Evolutionary conservation across 1,140 invertebrate species (phyloP).

Genomic region (Adelges cooleyi): DNA sequence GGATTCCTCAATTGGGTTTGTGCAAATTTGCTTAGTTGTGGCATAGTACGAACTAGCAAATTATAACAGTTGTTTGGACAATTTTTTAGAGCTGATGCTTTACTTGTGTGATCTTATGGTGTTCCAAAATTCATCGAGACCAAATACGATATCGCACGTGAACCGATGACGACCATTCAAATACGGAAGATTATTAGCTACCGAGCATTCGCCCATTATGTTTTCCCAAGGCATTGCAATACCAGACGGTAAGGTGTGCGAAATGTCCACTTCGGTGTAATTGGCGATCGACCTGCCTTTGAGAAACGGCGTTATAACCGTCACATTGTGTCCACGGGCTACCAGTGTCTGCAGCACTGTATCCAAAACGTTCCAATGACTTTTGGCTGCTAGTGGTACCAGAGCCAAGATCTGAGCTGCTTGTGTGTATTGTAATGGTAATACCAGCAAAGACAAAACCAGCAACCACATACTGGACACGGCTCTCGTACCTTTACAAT

Average conservation of each 20-base stretch:
- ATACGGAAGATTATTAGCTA: background rate
- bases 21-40: no score
- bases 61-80: no score
- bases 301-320: slow-evolving; percentile 33
- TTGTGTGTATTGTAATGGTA: background rate
- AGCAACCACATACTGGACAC: no score
- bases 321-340: slow-evolving; percentile 36
- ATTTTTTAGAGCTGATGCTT: no score
- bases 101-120: no score
- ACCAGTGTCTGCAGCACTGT: slow-evolving; percentile 36
- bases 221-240: background rate
- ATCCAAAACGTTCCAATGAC: slow-evolving; percentile 38
- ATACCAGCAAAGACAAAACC: no score
- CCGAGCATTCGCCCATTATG: background rate
- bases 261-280: slow-evolving; percentile 28
- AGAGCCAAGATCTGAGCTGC: slow-evolving; percentile 35
- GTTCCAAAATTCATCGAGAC: no score
- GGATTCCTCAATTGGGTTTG: no score
- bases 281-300: background rate
- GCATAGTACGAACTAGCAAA: no score
- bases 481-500: no score
- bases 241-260: background rate
- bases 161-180: background rate
- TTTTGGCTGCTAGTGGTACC: slow-evolving; percentile 34
- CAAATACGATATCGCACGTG: no score